Evolutionary conservation across 2,113 vertebrate species (phyloP).

Genomic region (Pelmatolapia mariae): DNA sequence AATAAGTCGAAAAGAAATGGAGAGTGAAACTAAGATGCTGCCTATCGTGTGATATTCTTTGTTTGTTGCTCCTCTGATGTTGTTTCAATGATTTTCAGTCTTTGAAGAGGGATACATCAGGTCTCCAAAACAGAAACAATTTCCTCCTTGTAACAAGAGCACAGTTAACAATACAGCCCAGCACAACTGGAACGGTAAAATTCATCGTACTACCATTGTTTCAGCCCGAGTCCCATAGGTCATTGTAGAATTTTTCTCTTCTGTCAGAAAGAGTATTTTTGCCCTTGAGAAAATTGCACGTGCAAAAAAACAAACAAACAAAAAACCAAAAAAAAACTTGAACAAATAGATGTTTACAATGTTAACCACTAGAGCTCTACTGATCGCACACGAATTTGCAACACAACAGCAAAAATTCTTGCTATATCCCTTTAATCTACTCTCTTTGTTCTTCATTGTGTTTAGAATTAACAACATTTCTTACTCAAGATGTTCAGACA

Average conservation of each 20-base stretch:
- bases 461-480: slow-evolving; percentile 2
- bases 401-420: not conserved
- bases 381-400: not conserved
- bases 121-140: slow-evolving; percentile 46
- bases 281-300: slow-evolving; percentile 6
- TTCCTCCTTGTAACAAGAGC: slow-evolving; percentile 40
- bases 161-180: slow-evolving; percentile 35
- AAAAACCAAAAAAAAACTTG: not conserved
- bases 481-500: slow-evolving; percentile 44
- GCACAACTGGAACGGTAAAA: slow-evolving; percentile 4
- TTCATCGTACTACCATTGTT: slow-evolving; percentile 49
- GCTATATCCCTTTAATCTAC: not conserved
- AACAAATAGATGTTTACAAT: not conserved
- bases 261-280: slow-evolving; percentile 3
- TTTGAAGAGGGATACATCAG: slow-evolving; percentile 47
- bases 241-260: slow-evolving; percentile 23
- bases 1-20: not conserved
- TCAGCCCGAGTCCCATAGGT: slow-evolving; percentile 34
- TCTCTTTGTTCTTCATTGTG: not conserved
- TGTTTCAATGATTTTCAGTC: slow-evolving; percentile 32
- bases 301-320: not conserved
- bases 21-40: not conserved
- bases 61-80: slow-evolving; percentile 17
- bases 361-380: not conserved
- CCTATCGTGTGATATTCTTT: slow-evolving; percentile 20